phyloP scores from a whole-genome alignment of 2,888 invertebrate species.

The Drosophila leonis region DNA sequence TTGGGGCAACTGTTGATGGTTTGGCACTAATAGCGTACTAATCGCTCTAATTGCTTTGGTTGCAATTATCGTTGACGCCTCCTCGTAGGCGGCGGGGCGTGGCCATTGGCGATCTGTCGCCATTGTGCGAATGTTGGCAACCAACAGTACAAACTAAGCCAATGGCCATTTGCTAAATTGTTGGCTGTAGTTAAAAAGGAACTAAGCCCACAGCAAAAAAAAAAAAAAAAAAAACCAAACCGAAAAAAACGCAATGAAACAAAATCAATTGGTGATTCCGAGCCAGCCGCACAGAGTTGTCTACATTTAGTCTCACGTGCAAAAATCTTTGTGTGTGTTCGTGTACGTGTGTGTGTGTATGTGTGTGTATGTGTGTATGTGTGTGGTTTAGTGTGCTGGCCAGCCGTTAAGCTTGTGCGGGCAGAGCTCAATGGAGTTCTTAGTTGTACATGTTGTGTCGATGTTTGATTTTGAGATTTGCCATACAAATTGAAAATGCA shows the following conservation, averaged over 20 bases:
- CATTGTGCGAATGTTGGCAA: constrained; percentile 44
- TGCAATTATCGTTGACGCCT: constrained; percentile 76
- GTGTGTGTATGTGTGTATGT: constrained; percentile 15
- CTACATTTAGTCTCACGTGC: constrained; percentile 73
- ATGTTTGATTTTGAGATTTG: constrained; percentile 55
- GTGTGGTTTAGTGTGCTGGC: constrained; percentile 22
- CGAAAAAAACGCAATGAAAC: constrained; percentile 22
- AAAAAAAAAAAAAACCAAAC: constrained; percentile 17
- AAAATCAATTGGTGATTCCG: constrained; percentile 76
- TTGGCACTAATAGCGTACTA: constrained; percentile 77
- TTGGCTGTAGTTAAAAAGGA: constrained; percentile 57
- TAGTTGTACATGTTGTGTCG: constrained; percentile 43
- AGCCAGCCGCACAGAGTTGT: constrained; percentile 59
- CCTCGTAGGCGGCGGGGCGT: constrained; percentile 27
- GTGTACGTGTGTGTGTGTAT: no score
- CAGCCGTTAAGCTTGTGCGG: constrained; percentile 58
- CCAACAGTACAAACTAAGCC: constrained; percentile 50
- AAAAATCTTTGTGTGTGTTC: constrained; percentile 18
- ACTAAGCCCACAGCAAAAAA: constrained; percentile 31
- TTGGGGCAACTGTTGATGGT: constrained; percentile 63
- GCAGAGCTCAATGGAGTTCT: constrained; percentile 59
- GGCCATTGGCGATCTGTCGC: constrained; percentile 32
- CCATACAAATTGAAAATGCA: constrained; percentile 43
- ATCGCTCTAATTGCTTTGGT: constrained; percentile 80
- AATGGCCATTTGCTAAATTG: constrained; percentile 70